phyloP scores from a whole-genome alignment of 2,113 vertebrate species.

The Crotalus tigris region DNA sequence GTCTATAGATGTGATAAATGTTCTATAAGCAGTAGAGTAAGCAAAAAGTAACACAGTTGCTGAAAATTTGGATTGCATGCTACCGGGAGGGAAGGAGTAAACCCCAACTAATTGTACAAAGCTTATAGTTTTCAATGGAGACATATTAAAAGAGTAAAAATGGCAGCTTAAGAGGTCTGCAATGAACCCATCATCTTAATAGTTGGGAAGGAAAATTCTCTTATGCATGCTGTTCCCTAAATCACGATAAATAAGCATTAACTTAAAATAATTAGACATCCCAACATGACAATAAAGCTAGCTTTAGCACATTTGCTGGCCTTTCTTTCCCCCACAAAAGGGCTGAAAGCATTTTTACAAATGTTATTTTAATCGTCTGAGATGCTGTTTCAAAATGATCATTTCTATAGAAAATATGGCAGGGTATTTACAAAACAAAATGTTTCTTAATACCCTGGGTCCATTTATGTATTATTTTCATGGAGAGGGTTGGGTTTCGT shows the following conservation, averaged over 20 bases:
- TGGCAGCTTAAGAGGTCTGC: neutral
- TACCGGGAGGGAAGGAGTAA: neutral
- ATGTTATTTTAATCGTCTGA: constrained; percentile 30
- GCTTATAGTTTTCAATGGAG: neutral
- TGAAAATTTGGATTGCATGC: neutral
- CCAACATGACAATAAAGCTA: neutral
- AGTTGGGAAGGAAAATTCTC: neutral
- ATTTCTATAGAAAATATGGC: constrained; percentile 45
- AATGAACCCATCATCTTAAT: neutral
- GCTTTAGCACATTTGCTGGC: neutral
- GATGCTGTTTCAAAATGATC: constrained; percentile 47
- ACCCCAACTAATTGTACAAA: neutral
- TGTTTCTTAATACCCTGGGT: constrained; percentile 35
- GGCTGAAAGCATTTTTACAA: constrained; percentile 12
- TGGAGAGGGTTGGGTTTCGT: constrained; percentile 36
- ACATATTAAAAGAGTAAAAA: neutral
- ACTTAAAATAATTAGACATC: neutral
- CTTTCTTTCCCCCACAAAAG: neutral
- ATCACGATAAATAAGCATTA: neutral
- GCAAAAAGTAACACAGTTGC: neutral
- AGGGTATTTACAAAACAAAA: constrained; percentile 15
- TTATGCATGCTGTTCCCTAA: neutral
- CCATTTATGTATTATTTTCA: constrained; percentile 15
- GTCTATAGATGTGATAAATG: neutral
- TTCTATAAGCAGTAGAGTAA: neutral